phyloP scores from a whole-genome alignment of 2,113 vertebrate species.

The Naja naja region DNA sequence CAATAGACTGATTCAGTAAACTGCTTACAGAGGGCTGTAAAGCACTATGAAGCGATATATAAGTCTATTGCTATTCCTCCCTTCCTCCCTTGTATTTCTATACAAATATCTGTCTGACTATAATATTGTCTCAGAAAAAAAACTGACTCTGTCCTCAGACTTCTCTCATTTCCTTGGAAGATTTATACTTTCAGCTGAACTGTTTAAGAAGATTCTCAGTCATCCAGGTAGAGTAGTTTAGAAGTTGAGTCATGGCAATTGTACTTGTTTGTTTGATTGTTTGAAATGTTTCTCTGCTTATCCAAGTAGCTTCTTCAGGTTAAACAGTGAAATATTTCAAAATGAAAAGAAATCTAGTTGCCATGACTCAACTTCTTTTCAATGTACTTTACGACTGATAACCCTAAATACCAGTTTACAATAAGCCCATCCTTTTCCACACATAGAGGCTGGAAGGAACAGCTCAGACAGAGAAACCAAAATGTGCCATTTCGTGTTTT shows the following conservation, averaged over 20 bases:
- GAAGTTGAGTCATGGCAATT: not conserved
- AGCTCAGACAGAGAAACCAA: not conserved
- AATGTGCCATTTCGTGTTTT: not conserved
- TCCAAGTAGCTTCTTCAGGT: not conserved
- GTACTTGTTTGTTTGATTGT: not conserved
- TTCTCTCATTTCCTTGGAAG: not conserved
- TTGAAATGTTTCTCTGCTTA: not conserved
- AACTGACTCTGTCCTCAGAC: not conserved
- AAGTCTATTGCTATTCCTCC: too few relatives aligned
- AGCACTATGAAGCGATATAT: too few relatives aligned
- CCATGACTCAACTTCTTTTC: not conserved
- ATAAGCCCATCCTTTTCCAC: not conserved
- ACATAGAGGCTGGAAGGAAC: not conserved
- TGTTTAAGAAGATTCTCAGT: not conserved
- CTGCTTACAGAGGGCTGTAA: too few relatives aligned
- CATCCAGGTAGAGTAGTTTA: not conserved
- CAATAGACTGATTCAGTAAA: too few relatives aligned
- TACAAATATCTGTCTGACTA: not conserved
- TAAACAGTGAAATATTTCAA: not conserved
- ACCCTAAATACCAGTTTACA: not conserved
- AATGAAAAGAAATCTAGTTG: not conserved
- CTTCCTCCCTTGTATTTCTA: not conserved
- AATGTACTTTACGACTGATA: not conserved
- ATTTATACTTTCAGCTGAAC: not conserved
- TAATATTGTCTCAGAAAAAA: not conserved